Conservation (phyloP, 2,797 vertebrate genomes). For the Sphenodon punctatus region DNA sequence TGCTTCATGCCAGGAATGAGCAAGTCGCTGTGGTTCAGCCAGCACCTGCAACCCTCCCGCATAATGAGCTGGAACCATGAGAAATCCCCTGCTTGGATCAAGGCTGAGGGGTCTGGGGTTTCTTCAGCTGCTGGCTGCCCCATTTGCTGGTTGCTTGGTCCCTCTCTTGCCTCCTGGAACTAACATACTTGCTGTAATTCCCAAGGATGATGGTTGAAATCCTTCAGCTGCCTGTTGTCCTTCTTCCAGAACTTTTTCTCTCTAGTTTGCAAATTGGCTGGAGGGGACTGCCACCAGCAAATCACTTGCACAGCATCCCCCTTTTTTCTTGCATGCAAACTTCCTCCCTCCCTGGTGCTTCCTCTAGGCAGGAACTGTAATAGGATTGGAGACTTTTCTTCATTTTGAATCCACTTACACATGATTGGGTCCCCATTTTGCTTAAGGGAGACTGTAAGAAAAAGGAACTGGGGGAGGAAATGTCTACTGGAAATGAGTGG, state of each 20-base stretch:
- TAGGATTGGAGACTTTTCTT: background rate
- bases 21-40: background rate
- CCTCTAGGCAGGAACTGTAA: background rate
- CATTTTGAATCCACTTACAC: background rate
- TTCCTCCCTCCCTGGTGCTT: background rate
- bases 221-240: background rate
- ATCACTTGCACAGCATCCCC: constrained; percentile 1
- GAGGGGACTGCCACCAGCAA: constrained; percentile 18
- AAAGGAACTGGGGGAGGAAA: background rate
- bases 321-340: constrained; percentile 1
- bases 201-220: constrained; percentile 27
- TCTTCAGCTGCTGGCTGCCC: background rate
- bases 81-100: background rate
- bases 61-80: background rate
- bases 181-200: background rate
- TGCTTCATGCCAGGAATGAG: background rate
- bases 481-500: too few relatives aligned
- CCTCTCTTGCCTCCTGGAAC: background rate
- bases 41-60: constrained; percentile 21
- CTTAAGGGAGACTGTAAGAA: background rate
- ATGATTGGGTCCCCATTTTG: background rate
- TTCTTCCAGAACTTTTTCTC: constrained; percentile 10
- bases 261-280: background rate
- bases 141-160: background rate
- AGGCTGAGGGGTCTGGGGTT: background rate